phyloP scores from a whole-genome alignment of 2,113 vertebrate species.

The Corvus cornix region DNA sequence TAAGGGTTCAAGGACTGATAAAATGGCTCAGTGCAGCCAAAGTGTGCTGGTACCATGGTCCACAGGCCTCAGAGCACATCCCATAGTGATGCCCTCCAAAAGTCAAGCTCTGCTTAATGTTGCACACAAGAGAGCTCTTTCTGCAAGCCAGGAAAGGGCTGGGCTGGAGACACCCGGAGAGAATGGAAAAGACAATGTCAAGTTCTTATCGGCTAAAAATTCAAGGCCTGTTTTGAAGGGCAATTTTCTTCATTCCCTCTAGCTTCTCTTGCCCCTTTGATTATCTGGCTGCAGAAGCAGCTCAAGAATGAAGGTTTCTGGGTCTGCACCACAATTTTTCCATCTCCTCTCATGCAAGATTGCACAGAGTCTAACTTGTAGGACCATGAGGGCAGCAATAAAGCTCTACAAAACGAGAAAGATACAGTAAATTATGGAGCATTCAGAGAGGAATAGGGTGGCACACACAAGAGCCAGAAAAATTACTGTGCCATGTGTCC shows the following conservation, averaged over 20 bases:
- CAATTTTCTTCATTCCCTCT: background rate
- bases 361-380: rapidly evolving
- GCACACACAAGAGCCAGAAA: background rate
- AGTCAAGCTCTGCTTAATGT: background rate
- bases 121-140: background rate
- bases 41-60: background rate
- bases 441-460: background rate
- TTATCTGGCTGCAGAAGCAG: background rate
- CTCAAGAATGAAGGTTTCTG: background rate
- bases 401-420: background rate
- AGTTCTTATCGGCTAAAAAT: background rate
- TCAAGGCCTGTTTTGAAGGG: background rate
- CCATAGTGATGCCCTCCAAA: background rate
- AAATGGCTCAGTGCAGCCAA: background rate
- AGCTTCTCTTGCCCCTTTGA: background rate
- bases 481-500: background rate
- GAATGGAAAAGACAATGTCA: background rate
- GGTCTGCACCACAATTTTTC: background rate
- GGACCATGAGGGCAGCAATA: background rate
- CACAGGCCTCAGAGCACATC: background rate
- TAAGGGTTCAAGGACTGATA: background rate
- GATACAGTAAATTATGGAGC: background rate
- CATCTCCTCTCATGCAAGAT: background rate
- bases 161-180: background rate
- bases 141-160: background rate